phyloP scores from a whole-genome alignment of 2,888 invertebrate species.

The Latheticus oryzae region DNA sequence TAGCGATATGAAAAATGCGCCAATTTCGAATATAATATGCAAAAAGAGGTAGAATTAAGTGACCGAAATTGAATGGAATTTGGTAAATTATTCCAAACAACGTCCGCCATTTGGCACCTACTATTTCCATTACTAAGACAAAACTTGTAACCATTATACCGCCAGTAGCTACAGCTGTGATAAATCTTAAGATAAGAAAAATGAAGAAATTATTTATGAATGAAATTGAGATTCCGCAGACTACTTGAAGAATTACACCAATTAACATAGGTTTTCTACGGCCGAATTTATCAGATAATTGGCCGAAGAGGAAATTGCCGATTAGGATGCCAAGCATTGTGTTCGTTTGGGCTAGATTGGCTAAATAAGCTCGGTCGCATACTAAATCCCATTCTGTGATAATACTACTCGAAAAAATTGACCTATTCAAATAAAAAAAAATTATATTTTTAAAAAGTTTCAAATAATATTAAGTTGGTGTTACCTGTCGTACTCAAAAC shows the following conservation, averaged over 20 bases:
- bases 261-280: constrained; percentile 78
- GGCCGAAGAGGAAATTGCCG: constrained; percentile 80
- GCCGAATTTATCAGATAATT: constrained; percentile 82
- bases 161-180: constrained; percentile 82
- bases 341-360: constrained; percentile 79
- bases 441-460: no score
- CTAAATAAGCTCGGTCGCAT: constrained; percentile 75
- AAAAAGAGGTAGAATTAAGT: constrained; percentile 68
- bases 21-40: constrained; percentile 70
- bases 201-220: constrained; percentile 74
- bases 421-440: no score
- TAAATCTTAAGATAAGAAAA: constrained; percentile 76
- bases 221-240: constrained; percentile 78
- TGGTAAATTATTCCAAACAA: constrained; percentile 71
- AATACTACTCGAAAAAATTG: constrained; percentile 77
- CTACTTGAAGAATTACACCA: constrained; percentile 79
- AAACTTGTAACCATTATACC: constrained; percentile 87
- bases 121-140: constrained; percentile 75
- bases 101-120: constrained; percentile 69
- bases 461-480: no score
- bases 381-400: constrained; percentile 81
- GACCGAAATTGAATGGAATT: constrained; percentile 71
- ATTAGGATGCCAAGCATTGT: constrained; percentile 83
- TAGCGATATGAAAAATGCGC: constrained; percentile 69
- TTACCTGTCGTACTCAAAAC: constrained; percentile 72